Base-by-base conservation (phyloP, 2,113 vertebrate species). In the Neofelis nebulosa region DNA sequence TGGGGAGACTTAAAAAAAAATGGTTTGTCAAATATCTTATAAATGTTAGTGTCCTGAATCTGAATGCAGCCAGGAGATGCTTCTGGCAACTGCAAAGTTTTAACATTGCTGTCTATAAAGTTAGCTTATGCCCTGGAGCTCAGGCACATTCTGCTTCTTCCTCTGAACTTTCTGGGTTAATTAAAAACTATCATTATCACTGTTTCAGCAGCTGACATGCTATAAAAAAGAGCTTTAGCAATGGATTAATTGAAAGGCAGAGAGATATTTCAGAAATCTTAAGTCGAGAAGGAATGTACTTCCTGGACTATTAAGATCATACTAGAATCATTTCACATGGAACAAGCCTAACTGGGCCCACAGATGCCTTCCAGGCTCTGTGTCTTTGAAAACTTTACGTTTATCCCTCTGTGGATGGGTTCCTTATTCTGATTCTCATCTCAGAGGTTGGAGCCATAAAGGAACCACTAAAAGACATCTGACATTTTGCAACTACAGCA, bases 81-180 rank as follows among this genome's bases (percentile, higher is more conserved):
- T 90, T 92, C 74, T 89, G 78, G 83, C 71, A 94, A 38, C 25
- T 86, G 36, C 31, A 36, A 86, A 73, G 23, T 96, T 97, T 96
- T 95, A 96, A 78, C 41, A 73, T 89, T 23, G 19, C 50, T 86
- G 5, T 95, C 38, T 92, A 48, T 89, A 82, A 86, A 92, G 52
- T 94, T 98, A 33, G 52, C 41, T 48, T 80, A 76, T 74, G 36
- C 36, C 89, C 57, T 94, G 74, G 31, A 95, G 80, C 74, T 21
- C 55, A 90, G 69, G 50, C 7, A 85, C 16, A 76, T 88, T 95
- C 57, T 95, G 50, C 38, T 96, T 90, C 63, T 12, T 66, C 63
- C 48, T 96, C 80, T 96, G 93, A 98, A 95, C 68, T 97, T 96
- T 91, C 76, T 89, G 92, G 84, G 55, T 95, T 95, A 97, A 97